These are phyloP conservation scores for Myathropa florea DNA, from an alignment of 2,888 invertebrate genomes.

Conservation along the genomic window DNA sequence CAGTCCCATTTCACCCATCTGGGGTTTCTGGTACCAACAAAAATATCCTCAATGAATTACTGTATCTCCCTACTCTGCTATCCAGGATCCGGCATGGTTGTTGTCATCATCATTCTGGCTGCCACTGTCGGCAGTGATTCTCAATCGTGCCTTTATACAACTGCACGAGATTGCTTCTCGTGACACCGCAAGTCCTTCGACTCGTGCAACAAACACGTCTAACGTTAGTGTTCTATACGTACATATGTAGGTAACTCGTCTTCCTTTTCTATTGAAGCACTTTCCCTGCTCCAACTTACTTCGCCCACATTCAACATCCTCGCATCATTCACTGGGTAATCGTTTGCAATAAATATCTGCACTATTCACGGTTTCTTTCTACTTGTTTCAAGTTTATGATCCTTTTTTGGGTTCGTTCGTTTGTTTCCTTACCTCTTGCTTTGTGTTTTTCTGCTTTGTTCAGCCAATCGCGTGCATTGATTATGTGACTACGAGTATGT, in stretches of 20 bases:
- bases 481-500: conserved; percentile 56
- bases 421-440: conserved; percentile 4
- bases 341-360: conserved; percentile 52
- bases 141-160: conserved; percentile 46
- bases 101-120: conserved; percentile 1
- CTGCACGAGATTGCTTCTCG: conserved; percentile 54
- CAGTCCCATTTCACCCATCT: conserved; percentile 2
- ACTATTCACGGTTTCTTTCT: conserved; percentile 45
- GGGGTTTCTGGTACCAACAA: conserved; percentile 11
- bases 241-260: background rate
- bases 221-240: conserved; percentile 41
- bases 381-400: conserved; percentile 33
- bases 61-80: background rate
- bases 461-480: conserved; percentile 68
- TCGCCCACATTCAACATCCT: background rate
- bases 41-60: conserved; percentile 49
- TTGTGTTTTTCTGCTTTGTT: conserved; percentile 38
- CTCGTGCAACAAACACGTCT: conserved; percentile 23
- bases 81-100: background rate
- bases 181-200: conserved; percentile 52
- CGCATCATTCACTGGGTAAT: conserved; percentile 28
- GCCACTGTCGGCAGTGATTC: conserved; percentile 33
- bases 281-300: background rate
- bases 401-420: conserved; percentile 19
- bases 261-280: background rate